Percentiles rank a stretch among this genome's conserved stretches.
Evolutionary conservation across 1,140 invertebrate genomes (phyloP).

Genomic region (Brachionus paranguensis): DNA sequence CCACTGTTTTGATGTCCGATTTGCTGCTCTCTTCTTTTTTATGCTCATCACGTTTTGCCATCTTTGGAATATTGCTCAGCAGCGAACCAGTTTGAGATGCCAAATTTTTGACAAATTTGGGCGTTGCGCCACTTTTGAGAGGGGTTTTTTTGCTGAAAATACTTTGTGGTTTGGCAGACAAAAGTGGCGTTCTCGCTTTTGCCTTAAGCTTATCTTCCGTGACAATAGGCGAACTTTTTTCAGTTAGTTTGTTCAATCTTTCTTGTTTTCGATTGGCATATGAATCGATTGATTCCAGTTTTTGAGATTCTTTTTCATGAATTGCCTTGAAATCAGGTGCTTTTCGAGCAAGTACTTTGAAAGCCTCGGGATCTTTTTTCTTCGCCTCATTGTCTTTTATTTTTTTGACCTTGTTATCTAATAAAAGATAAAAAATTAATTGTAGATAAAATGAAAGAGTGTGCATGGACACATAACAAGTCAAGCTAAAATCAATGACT

Average conservation of each 20-base stretch:
- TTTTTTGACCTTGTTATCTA: not conserved
- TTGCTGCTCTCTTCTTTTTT: not conserved
- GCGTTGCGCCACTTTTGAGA: not conserved
- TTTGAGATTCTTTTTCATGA: slow-evolving; percentile 22
- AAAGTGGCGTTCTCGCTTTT: not conserved
- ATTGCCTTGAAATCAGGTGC: not conserved
- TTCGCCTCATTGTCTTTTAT: not conserved
- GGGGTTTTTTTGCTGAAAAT: not conserved
- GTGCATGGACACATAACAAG: not conserved
- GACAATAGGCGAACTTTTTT: not conserved
- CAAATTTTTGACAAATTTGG: slow-evolving; percentile 20
- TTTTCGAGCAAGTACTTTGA: not conserved
- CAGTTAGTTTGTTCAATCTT: not conserved
- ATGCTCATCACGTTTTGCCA: not conserved
- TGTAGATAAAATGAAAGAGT: not conserved
- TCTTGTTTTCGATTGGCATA: not conserved
- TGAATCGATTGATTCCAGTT: not conserved
- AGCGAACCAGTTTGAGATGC: not conserved
- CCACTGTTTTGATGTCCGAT: not conserved
- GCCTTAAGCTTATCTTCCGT: not conserved
- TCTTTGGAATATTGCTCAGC: not conserved
- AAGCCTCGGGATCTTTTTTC: not conserved
- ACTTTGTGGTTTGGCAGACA: not conserved
- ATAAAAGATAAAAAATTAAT: not conserved
- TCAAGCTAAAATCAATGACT: not conserved